A percentile compares a stretch with the other conserved stretches of the same genome.
These are phyloP conservation scores for Dryas iulia DNA, from an alignment of 1,140 invertebrate genomes.

Conservation along the genomic window DNA sequence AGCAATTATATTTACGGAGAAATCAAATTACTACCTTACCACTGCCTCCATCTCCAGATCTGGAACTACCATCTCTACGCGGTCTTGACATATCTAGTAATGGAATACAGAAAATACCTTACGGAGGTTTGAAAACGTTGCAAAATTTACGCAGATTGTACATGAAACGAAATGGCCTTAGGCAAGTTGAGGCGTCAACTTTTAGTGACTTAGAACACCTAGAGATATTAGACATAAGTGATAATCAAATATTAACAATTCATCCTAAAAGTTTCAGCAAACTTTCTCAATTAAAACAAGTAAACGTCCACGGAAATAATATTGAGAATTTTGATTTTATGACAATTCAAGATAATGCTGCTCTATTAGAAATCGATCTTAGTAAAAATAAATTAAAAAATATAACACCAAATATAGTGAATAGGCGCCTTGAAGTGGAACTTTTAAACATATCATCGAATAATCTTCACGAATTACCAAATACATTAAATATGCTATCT, in stretches of 20 bases:
- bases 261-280: conserved; percentile 85
- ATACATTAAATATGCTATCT: conserved; percentile 84
- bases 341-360: conserved; percentile 83
- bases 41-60: conserved; percentile 82
- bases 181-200: conserved; percentile 84
- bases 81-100: conserved; percentile 89
- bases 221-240: conserved; percentile 87
- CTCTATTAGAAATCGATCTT: conserved; percentile 86
- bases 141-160: conserved; percentile 86
- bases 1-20: conserved; percentile 87
- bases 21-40: conserved; percentile 88
- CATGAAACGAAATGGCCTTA: conserved; percentile 89
- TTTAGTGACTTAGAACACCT: conserved; percentile 86
- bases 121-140: conserved; percentile 85
- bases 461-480: conserved; percentile 86
- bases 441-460: conserved; percentile 90
- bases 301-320: conserved; percentile 89
- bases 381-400: conserved; percentile 88
- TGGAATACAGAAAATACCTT: conserved; percentile 85
- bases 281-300: conserved; percentile 82
- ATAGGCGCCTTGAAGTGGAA: conserved; percentile 85
- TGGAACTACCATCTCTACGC: conserved; percentile 85
- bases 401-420: conserved; percentile 84
- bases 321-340: conserved; percentile 86
- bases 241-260: conserved; percentile 87